Evolutionary conservation across 1,140 invertebrate genomes (phyloP).

Genomic region (Drosophila nasuta): DNA sequence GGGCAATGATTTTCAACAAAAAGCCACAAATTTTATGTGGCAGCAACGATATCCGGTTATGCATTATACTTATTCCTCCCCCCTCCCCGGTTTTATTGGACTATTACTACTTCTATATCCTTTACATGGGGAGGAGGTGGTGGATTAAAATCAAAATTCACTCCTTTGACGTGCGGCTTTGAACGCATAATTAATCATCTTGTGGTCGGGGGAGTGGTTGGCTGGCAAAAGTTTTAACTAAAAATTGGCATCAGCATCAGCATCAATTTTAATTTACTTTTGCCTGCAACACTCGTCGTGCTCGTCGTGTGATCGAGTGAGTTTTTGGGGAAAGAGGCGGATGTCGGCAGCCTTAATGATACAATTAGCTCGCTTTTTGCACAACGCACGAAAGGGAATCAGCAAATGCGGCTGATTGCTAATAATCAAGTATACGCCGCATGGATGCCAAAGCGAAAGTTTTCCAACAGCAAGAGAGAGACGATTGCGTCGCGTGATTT

Average conservation of each 20-base stretch:
- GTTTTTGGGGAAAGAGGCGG: conserved; percentile 24
- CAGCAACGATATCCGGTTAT: conserved; percentile 59
- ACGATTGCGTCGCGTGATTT: conserved; percentile 60
- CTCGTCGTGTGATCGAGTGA: conserved; percentile 14
- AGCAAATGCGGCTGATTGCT: conserved; percentile 62
- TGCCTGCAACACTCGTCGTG: conserved; percentile 2
- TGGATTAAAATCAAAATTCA: conserved; percentile 67
- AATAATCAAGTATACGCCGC: conserved; percentile 75
- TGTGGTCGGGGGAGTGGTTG: conserved; percentile 17
- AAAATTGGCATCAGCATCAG: conserved; percentile 74
- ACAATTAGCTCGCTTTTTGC: conserved; percentile 64
- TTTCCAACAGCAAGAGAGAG: conserved; percentile 12
- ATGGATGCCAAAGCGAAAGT: conserved; percentile 53
- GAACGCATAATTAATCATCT: conserved; percentile 76
- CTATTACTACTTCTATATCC: conserved; percentile 46
- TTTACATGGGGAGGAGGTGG: neutral
- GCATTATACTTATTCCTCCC: neutral
- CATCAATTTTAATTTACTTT: conserved; percentile 79
- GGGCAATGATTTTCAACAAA: conserved; percentile 60
- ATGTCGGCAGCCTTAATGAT: conserved; percentile 62
- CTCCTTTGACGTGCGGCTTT: conserved; percentile 69
- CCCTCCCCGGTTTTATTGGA: conserved; percentile 1
- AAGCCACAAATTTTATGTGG: conserved; percentile 54
- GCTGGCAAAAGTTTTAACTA: conserved; percentile 50
- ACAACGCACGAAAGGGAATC: conserved; percentile 4